Evolutionary conservation across 92 coral and sea anemone species (phyloP).

Genomic region (Parazoanthus swiftii): DNA sequence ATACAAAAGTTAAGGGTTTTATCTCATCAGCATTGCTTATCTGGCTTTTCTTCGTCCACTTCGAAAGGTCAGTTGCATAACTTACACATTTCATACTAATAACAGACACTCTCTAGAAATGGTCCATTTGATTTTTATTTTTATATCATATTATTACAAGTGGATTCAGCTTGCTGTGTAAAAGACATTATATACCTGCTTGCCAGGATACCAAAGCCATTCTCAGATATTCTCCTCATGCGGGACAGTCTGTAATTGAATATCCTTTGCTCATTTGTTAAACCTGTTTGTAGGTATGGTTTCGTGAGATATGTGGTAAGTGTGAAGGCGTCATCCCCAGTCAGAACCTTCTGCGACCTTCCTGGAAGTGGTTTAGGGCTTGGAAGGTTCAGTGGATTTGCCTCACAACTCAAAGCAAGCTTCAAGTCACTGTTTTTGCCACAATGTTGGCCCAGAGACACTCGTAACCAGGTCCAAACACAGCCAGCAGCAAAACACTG

Average conservation of each 20-base stretch:
- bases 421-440: slow-evolving; percentile 7
- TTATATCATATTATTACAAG: not conserved
- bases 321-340: slow-evolving; percentile 48
- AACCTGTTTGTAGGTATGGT: slow-evolving; percentile 51
- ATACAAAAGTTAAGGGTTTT: too few relatives aligned
- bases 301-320: slow-evolving; percentile 53
- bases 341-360: not conserved
- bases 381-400: slow-evolving; percentile 23
- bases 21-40: too few relatives aligned
- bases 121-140: not conserved
- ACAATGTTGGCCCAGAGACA: slow-evolving; percentile 1
- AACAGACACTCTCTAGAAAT: too few relatives aligned
- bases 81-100: too few relatives aligned
- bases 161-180: slow-evolving; percentile 5
- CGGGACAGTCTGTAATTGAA: slow-evolving; percentile 59
- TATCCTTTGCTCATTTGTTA: slow-evolving; percentile 49
- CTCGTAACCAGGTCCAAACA: slow-evolving; percentile 1
- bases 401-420: slow-evolving; percentile 10
- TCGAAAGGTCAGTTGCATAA: too few relatives aligned
- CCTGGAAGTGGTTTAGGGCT: slow-evolving; percentile 18
- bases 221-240: slow-evolving; percentile 59
- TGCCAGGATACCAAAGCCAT: slow-evolving; percentile 59
- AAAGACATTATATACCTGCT: slow-evolving; percentile 35
- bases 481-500: slow-evolving; percentile 6
- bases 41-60: too few relatives aligned